Evolutionary conservation across 2,888 invertebrate genomes (phyloP).

Genomic region (Malthinus seriepunctatus): DNA sequence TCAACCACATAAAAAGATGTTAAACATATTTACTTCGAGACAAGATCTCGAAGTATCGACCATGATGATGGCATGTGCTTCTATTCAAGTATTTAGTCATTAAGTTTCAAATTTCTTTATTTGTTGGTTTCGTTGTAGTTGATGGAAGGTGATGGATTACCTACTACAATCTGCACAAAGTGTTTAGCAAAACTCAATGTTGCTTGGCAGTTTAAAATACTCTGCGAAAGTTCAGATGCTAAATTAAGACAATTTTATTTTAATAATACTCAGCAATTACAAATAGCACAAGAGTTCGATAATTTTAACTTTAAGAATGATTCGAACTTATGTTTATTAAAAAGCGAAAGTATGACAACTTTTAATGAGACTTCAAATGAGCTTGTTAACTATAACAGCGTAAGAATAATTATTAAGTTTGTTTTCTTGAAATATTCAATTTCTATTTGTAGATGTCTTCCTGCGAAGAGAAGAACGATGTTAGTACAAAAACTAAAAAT

Average conservation of each 20-base stretch:
- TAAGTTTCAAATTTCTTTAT: not conserved
- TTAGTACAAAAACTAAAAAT: constrained; percentile 21
- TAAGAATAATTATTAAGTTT: not conserved
- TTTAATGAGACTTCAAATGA: constrained; percentile 15
- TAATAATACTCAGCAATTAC: constrained; percentile 34
- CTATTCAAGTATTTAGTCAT: constrained; percentile 40
- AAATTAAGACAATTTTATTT: constrained; percentile 41
- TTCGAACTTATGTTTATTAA: constrained; percentile 26
- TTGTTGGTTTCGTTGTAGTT: constrained; percentile 32
- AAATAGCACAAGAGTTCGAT: constrained; percentile 32
- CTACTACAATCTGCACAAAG: constrained; percentile 40
- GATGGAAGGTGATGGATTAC: constrained; percentile 42
- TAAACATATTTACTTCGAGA: constrained; percentile 40
- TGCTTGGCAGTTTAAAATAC: constrained; percentile 44
- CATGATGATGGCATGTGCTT: constrained; percentile 45
- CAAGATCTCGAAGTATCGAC: constrained; percentile 34
- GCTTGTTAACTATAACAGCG: constrained; percentile 3
- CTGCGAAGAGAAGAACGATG: not conserved
- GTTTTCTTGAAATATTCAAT: not conserved
- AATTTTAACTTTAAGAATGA: constrained; percentile 34
- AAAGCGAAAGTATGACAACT: constrained; percentile 18
- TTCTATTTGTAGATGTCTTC: not conserved
- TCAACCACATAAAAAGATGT: constrained; percentile 38
- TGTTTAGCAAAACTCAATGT: constrained; percentile 41
- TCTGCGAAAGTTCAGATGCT: constrained; percentile 43